These are phyloP conservation scores for Bos javanicus DNA, from an alignment of 2,113 vertebrate genomes.

Conservation along the genomic window DNA sequence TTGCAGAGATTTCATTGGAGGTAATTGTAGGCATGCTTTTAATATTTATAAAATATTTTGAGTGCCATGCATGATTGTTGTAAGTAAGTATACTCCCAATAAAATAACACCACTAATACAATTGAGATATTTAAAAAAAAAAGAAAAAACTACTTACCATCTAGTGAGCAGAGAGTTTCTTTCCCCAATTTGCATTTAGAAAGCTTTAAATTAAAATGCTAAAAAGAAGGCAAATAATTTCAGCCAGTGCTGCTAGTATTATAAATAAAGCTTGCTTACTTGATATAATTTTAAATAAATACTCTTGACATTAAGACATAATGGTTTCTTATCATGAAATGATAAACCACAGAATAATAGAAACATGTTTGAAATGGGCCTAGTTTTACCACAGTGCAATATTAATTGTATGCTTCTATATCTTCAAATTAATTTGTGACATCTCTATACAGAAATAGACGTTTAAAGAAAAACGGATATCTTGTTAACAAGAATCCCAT, in stretches of 20 bases:
- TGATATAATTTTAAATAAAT: conserved; percentile 61
- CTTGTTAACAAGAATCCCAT: neutral
- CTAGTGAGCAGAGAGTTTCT: conserved; percentile 14
- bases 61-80: neutral
- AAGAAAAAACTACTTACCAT: neutral
- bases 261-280: conserved; percentile 41
- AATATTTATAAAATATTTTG: conserved; percentile 39
- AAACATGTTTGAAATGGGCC: neutral
- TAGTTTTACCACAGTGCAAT: neutral
- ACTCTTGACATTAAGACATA: conserved; percentile 47
- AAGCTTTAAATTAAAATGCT: conserved; percentile 63
- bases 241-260: neutral
- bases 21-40: neutral
- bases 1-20: neutral
- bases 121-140: conserved; percentile 17
- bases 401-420: conserved; percentile 40
- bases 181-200: conserved; percentile 62
- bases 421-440: conserved; percentile 34
- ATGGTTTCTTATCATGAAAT: conserved; percentile 51
- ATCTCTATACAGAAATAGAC: neutral
- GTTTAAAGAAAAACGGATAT: neutral
- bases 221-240: conserved; percentile 40
- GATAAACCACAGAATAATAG: conserved; percentile 28
- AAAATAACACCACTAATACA: conserved; percentile 37
- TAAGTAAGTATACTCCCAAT: conserved; percentile 14